Base-by-base conservation (phyloP, 2,797 vertebrate genomes). In the Coilia nasus region DNA sequence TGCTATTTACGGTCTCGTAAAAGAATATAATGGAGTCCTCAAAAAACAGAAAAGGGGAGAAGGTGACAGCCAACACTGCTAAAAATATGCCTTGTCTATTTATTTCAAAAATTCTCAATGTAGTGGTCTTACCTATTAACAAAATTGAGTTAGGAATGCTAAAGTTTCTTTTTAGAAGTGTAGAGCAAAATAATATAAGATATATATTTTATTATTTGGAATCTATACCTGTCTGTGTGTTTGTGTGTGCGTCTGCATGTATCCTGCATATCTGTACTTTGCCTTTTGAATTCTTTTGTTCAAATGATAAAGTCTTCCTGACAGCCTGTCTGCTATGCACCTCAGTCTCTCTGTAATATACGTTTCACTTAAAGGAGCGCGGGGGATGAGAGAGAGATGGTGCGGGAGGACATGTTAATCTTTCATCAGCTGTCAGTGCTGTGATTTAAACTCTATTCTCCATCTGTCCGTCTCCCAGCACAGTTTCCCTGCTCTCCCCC, bases 401-500 rank as follows among this genome's bases (percentile, higher is more conserved):
- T 6, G 67, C 35, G 31, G 14, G 9, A 21, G 17, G 19, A 78
- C 21, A 17, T 78, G 44, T 78, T 41, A 78, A 78, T 78, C 31
- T 78, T 44, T 44, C 71, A 78, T 78, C 41, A 75, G 67, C 28
- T 75, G 67, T 41, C 67, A 19, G 15, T 10, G 17, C 67, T 41
- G 28, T 75, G 14, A 71, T 71, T 71, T 71, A 31, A 71, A 31
- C 64, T 64, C 60, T 67, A 67, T 67, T 54, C 50, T 54, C 50
- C 50, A 54, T 54, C 50, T 54, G 9, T 54, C 50, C 50, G 9
- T 54, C 31, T 67, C 23, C 23, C 64, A 6, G 28, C 23, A 3
- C 57, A 17, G 6, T 21, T 28, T 28, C 23, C 28, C 14, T 67
- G 9, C 62, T 17, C 31, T 41, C 41, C 35, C 5, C 14, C 35